Evolutionary conservation across 2,113 vertebrate species (phyloP).

Genomic region (Lethenteron camtschaticum): DNA sequence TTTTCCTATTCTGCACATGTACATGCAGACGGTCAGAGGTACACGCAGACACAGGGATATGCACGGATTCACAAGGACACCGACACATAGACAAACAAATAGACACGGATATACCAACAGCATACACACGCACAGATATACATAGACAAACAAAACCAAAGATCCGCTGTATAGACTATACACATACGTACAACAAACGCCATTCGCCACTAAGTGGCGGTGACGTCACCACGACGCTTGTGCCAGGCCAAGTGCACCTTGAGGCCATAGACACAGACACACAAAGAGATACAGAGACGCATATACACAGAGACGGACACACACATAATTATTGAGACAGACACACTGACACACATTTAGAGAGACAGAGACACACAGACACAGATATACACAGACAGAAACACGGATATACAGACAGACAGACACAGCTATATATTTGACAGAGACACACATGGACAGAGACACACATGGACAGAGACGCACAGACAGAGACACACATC

Average conservation of each 20-base stretch:
- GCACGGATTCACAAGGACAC: background rate
- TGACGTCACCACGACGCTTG: too few species aligned
- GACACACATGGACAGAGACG: too few species aligned
- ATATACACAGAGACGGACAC: conserved; percentile 7
- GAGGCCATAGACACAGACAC: background rate
- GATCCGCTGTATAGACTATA: background rate
- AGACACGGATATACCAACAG: background rate
- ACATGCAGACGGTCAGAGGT: background rate
- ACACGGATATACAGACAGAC: too few species aligned
- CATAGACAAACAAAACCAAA: background rate
- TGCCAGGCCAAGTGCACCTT: too few species aligned
- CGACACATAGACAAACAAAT: background rate
- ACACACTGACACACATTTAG: background rate
- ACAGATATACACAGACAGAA: too few species aligned
- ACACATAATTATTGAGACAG: background rate
- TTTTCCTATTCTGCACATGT: background rate
- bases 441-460: too few species aligned
- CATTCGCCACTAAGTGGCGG: too few species aligned
- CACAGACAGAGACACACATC: too few species aligned
- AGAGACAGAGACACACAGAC: background rate
- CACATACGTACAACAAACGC: background rate
- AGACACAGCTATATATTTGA: too few species aligned
- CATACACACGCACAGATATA: background rate
- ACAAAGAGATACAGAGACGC: background rate
- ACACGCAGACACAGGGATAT: background rate